Conservation (phyloP, 2,888 invertebrate species). For the Cetonia aurata region DNA sequence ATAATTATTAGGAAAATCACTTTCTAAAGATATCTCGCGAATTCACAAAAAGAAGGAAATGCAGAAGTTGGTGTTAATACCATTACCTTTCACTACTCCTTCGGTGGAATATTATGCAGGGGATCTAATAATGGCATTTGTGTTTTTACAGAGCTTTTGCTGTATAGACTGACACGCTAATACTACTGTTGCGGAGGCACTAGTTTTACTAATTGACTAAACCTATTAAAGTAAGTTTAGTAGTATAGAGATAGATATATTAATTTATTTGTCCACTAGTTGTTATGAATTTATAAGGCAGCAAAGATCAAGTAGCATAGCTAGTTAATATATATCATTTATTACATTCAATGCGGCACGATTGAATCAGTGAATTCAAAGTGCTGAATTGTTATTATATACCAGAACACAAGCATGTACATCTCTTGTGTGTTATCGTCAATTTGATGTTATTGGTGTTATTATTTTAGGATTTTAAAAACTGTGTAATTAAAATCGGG, state of each 20-base stretch:
- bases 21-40: conserved; percentile 6
- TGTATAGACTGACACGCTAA: conserved; percentile 57
- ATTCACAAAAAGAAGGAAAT: too few relatives aligned
- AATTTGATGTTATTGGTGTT: too few relatives aligned
- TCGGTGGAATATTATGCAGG: background rate
- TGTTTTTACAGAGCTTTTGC: conserved; percentile 3
- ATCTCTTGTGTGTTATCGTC: too few relatives aligned
- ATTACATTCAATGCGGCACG: conserved; percentile 26
- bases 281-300: conserved; percentile 63
- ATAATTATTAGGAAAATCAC: conserved; percentile 18
- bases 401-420: too few relatives aligned
- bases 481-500: too few relatives aligned
- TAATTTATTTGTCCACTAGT: conserved; percentile 58
- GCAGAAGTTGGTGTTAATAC: too few relatives aligned
- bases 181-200: conserved; percentile 66
- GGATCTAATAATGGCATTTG: too few relatives aligned
- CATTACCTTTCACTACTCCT: conserved; percentile 42
- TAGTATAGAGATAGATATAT: conserved; percentile 51
- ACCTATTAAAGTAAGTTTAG: conserved; percentile 57
- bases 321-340: conserved; percentile 49
- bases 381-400: too few relatives aligned
- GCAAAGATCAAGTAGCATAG: conserved; percentile 62
- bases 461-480: too few relatives aligned
- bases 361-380: conserved; percentile 27
- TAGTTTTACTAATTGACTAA: conserved; percentile 63